Evolutionary conservation across 2,113 vertebrate species (phyloP), one percentile per base, ranked within the genome.

Genomic region (Empidonax alnorum): DNA sequence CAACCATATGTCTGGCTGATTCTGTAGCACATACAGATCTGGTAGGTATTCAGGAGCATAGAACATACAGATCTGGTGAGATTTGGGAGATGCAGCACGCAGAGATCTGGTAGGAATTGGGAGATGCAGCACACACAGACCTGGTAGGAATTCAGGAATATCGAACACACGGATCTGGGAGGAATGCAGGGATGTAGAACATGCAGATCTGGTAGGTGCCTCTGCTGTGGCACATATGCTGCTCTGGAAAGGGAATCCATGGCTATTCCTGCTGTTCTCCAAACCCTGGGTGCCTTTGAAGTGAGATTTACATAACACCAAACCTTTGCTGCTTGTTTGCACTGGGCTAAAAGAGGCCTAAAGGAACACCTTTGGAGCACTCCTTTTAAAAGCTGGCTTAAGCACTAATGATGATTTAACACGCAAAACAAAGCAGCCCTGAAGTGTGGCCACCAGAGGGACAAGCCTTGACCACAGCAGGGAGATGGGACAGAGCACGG

Each of bases 1-100:
- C 90, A 92, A 6, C 68, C 92, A 52, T 89, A 76, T 81, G 88
- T 62, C 82, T 94, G 92, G 56, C 79, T 73, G 80, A 88, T 83
- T 9, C 82, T 88, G 35, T 35, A 56, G 85, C 41, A 88, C 91
- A 62, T 22, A 61, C 25, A 89, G 94, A 75, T 22, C 94, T 73
- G 91, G 72, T 62, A 25, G 91, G 91, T 79, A 71, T 35, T 76
- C 55, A 55, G n/a, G n/a, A 35, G n/a, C 63, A 27, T 55, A 83
- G 79, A 83, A 90, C 63, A 27, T 55, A 55, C 4, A 83, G 87
- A 63, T 63, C 62, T 63, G 61, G 39, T 41, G 13, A 39, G 27
- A 63, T 13, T 63, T 42, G 18, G 27, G 61, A 21, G 61, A 63
- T 42, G 39, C 39, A 63, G 39, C 7, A 41, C 61, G 30, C 18